Conservation (phyloP, 2,113 vertebrate genomes). For the Hypocryptadius cinnamomeus region DNA sequence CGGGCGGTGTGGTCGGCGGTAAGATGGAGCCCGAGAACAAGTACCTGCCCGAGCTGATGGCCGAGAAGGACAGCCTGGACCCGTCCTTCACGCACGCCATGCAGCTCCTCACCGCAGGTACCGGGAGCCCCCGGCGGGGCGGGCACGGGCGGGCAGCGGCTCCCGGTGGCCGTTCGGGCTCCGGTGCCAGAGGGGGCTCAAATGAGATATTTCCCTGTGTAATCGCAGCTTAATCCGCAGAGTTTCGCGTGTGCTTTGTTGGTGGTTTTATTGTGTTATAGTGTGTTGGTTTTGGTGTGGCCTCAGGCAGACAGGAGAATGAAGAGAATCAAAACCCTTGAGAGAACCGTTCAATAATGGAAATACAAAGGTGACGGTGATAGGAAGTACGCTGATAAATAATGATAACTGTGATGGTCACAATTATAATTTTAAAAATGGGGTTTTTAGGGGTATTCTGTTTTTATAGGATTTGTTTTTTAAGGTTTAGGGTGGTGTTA, state of each 20-base stretch:
- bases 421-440: no score
- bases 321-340: background rate
- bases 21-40: conserved; percentile 91
- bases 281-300: background rate
- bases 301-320: background rate
- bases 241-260: background rate
- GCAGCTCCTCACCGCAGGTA: conserved; percentile 82
- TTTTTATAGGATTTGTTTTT: no score
- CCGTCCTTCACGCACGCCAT: conserved; percentile 94
- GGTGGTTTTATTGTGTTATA: rapidly evolving
- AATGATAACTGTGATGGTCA: rapidly evolving
- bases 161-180: background rate
- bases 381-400: background rate
- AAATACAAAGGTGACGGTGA: rapidly evolving
- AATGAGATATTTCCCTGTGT: rapidly evolving
- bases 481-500: no score
- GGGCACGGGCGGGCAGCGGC: background rate
- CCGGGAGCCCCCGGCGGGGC: background rate
- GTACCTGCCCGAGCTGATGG: conserved; percentile 92
- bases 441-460: no score
- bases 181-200: no score
- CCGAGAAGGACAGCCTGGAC: conserved; percentile 94
- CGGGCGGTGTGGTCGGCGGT: conserved; percentile 29
- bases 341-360: no score
- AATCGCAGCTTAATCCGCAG: background rate